These are phyloP conservation scores for Drosophila hawaiiensis DNA, from an alignment of 2,888 invertebrate species.

Conservation along the genomic window DNA sequence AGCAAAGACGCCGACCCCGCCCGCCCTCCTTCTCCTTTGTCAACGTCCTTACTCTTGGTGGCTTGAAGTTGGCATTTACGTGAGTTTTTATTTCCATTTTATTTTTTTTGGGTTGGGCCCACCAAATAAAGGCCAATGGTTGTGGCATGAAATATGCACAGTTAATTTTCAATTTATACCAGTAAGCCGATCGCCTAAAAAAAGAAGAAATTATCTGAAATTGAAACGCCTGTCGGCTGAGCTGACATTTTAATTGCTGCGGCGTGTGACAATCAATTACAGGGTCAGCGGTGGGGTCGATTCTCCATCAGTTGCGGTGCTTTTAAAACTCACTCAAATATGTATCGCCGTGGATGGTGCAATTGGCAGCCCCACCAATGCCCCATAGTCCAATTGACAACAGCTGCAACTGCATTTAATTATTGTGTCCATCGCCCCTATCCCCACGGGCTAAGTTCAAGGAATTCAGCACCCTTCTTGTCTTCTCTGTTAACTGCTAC, in stretches of 20 bases:
- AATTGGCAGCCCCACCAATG: slow-evolving; percentile 15
- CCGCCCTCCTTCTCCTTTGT: background rate
- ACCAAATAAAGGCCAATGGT: slow-evolving; percentile 57
- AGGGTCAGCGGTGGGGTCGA: slow-evolving; percentile 51
- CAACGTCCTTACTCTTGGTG: background rate
- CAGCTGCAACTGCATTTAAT: slow-evolving; percentile 72
- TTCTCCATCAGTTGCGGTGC: slow-evolving; percentile 48
- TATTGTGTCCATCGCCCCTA: slow-evolving; percentile 28
- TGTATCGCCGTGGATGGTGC: slow-evolving; percentile 50
- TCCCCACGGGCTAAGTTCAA: background rate
- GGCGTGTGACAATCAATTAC: slow-evolving; percentile 75
- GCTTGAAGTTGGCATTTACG: slow-evolving; percentile 36
- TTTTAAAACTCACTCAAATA: slow-evolving; percentile 73
- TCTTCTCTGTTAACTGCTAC: slow-evolving; percentile 36
- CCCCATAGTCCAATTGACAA: slow-evolving; percentile 57
- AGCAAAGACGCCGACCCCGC: slow-evolving; percentile 2
- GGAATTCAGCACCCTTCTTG: background rate
- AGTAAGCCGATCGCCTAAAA: slow-evolving; percentile 29
- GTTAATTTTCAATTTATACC: slow-evolving; percentile 67
- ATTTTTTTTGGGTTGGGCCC: background rate
- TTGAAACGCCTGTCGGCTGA: slow-evolving; percentile 36
- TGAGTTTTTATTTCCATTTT: slow-evolving; percentile 1
- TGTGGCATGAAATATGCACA: slow-evolving; percentile 68
- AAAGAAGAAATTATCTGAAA: slow-evolving; percentile 36
- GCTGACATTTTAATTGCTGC: slow-evolving; percentile 75